These are phyloP conservation scores for Aphodius sticticus DNA, from an alignment of 2,888 invertebrate species.

Conservation along the genomic window DNA sequence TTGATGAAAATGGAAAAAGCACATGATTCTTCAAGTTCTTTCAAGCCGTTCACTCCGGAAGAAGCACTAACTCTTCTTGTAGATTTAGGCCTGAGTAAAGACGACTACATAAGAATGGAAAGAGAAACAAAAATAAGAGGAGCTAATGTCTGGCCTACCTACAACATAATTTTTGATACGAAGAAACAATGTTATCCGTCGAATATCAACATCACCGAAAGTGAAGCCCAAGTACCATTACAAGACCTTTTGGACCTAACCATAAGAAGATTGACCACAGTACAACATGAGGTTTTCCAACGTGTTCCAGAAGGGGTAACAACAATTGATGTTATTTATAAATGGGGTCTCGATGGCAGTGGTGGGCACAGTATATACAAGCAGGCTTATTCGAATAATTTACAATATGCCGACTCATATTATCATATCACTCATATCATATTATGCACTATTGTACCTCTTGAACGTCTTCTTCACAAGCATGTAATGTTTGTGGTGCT, in stretches of 20 bases:
- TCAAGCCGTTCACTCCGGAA: constrained; percentile 25
- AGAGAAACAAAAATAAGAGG: constrained; percentile 27
- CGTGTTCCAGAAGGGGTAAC: background rate
- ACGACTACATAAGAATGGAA: constrained; percentile 29
- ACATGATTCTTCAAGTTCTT: constrained; percentile 19
- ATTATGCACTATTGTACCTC: constrained; percentile 13
- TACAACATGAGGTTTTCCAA: constrained; percentile 18
- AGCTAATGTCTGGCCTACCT: constrained; percentile 23
- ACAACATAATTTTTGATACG: constrained; percentile 19
- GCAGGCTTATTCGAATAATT: constrained; percentile 27
- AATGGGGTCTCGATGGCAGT: constrained; percentile 33
- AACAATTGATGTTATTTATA: constrained; percentile 28
- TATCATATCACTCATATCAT: too few species aligned
- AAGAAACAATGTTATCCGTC: constrained; percentile 21
- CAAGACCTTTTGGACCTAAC: constrained; percentile 14
- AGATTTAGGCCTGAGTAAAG: constrained; percentile 27
- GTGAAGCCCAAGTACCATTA: constrained; percentile 19
- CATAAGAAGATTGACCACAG: background rate
- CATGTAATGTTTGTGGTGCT: constrained; percentile 22
- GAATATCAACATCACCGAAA: constrained; percentile 25
- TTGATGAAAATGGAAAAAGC: constrained; percentile 29
- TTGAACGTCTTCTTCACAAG: constrained; percentile 11
- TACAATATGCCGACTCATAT: constrained; percentile 28
- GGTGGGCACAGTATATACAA: constrained; percentile 33
- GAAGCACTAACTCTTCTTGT: constrained; percentile 32